phyloP scores from a whole-genome alignment of 2,113 vertebrate genomes.

The Protobothrops flavoviridis region DNA sequence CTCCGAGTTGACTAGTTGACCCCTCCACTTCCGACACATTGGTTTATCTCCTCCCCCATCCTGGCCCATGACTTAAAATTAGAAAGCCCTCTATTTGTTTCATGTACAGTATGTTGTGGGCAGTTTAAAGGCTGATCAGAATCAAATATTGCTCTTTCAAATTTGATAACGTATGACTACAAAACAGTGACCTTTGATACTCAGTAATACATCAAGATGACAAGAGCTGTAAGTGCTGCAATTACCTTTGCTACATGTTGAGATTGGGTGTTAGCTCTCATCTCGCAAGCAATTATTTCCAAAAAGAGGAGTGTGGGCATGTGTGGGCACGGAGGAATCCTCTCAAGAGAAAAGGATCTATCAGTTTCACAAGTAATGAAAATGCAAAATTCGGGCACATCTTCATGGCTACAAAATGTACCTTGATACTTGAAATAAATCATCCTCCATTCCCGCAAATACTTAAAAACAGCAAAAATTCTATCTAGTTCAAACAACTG shows the following conservation, averaged over 20 bases:
- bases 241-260: conserved; percentile 78
- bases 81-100: conserved; percentile 72
- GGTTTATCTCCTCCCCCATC: conserved; percentile 67
- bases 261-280: conserved; percentile 68
- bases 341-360: not conserved
- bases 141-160: conserved; percentile 90
- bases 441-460: not conserved
- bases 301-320: conserved; percentile 32
- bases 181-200: conserved; percentile 93
- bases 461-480: not conserved
- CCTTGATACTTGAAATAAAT: conserved; percentile 4
- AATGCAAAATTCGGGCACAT: conserved; percentile 49
- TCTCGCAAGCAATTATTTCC: conserved; percentile 70
- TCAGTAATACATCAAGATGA: conserved; percentile 94
- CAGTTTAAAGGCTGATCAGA: conserved; percentile 83
- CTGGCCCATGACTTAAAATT: conserved; percentile 19
- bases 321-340: not conserved
- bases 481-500: conserved; percentile 12
- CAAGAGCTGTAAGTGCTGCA: conserved; percentile 88
- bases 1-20: conserved; percentile 88
- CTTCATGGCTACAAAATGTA: conserved; percentile 39
- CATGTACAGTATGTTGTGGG: conserved; percentile 68
- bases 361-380: conserved; percentile 51
- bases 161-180: conserved; percentile 99
- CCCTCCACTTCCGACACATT: conserved; percentile 83